A percentile compares a stretch with the other conserved stretches of the same genome.
Conservation (phyloP, 2,888 invertebrate genomes). For the Seladonia tumulorum region DNA sequence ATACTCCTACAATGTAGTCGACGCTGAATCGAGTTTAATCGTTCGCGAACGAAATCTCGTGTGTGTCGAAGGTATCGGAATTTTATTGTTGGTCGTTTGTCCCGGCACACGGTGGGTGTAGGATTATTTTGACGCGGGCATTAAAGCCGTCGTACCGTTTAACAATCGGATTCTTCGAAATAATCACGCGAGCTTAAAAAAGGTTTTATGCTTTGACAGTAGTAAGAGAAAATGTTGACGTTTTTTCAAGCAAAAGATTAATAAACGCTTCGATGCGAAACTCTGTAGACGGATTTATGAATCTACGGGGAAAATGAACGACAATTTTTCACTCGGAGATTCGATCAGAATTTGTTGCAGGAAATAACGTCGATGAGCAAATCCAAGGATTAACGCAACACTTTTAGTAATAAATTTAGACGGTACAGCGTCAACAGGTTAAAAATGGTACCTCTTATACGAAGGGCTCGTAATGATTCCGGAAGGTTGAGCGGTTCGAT, state of each 20-base stretch:
- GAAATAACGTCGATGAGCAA: too few species aligned
- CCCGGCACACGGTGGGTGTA: not conserved
- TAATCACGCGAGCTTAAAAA: not conserved
- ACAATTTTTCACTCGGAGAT: not conserved
- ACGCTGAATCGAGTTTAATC: not conserved
- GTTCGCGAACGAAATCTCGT: not conserved
- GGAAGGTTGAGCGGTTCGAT: slow-evolving; percentile 25
- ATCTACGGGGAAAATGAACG: not conserved
- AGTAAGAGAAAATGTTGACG: not conserved
- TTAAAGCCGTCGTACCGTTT: not conserved
- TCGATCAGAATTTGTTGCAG: too few species aligned
- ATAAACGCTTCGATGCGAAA: not conserved
- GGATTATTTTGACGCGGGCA: not conserved
- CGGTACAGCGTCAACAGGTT: too few species aligned
- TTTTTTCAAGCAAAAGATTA: not conserved
- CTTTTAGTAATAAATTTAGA: too few species aligned
- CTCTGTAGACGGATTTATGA: not conserved
- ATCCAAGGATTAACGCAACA: too few species aligned
- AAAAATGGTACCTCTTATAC: not conserved
- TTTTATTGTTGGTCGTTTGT: not conserved
- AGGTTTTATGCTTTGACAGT: not conserved
- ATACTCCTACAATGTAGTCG: not conserved
- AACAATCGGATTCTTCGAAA: not conserved
- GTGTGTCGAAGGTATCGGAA: not conserved
- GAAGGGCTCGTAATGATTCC: not conserved